Percentiles rank a stretch among this genome's conserved stretches.
These are phyloP conservation scores for Pelodiscus sinensis DNA, from an alignment of 2,113 vertebrate genomes.

Conservation along the genomic window DNA sequence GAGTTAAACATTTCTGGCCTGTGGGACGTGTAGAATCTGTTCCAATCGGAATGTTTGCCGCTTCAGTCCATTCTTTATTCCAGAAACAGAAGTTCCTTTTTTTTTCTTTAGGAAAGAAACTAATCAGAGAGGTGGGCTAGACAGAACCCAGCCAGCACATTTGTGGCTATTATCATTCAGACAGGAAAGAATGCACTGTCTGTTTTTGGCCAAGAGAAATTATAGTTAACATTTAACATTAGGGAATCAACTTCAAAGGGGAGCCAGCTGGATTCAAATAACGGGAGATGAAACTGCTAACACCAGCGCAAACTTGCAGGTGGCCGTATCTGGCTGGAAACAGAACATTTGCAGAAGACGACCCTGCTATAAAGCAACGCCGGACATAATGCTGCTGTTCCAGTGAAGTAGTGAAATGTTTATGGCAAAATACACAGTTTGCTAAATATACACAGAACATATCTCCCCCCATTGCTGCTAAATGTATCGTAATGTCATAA, in stretches of 20 bases:
- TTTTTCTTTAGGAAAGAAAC: not conserved
- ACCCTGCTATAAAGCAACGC: not conserved
- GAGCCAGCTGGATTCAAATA: slow-evolving; percentile 74
- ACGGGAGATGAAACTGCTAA: slow-evolving; percentile 74
- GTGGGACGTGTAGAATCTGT: fast-evolving
- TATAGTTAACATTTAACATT: slow-evolving; percentile 75
- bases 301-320: slow-evolving; percentile 76
- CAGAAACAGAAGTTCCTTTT: not conserved
- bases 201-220: slow-evolving; percentile 73
- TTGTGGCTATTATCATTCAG: slow-evolving; percentile 69
- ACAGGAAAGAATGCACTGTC: slow-evolving; percentile 71
- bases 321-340: slow-evolving; percentile 66
- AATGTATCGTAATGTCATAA: fast-evolving
- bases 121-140: slow-evolving; percentile 38
- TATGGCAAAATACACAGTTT: fast-evolving
- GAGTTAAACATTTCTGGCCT: fast-evolving
- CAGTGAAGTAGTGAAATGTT: not conserved
- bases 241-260: slow-evolving; percentile 78
- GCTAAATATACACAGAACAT: fast-evolving
- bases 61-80: not conserved
- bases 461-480: not conserved
- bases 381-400: not conserved
- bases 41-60: not conserved
- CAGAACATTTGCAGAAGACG: not conserved
- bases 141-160: slow-evolving; percentile 36